phyloP scores from a whole-genome alignment of 2,797 vertebrate genomes.

The Morus bassanus region DNA sequence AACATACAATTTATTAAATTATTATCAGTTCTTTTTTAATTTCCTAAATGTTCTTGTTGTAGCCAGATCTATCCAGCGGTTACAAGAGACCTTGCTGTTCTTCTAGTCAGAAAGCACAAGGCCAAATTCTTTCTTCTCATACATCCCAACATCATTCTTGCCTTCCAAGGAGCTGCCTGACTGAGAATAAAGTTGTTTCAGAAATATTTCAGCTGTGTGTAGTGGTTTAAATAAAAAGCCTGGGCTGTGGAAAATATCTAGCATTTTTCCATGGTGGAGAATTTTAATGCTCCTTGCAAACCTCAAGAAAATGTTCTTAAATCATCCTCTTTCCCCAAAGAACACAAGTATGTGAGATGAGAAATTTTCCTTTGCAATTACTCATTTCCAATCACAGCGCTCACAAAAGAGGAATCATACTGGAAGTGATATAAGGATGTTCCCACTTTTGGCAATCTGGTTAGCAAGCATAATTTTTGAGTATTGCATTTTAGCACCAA shows the following conservation, averaged over 20 bases:
- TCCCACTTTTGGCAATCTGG: background rate
- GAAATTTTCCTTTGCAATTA: conserved; percentile 1
- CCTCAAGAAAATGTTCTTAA: conserved; percentile 37
- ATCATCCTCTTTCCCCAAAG: background rate
- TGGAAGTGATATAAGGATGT: background rate
- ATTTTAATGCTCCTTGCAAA: conserved; percentile 22
- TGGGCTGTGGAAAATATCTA: conserved; percentile 4
- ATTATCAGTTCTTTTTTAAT: background rate
- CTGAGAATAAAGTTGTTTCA: conserved; percentile 22
- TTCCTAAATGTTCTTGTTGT: background rate
- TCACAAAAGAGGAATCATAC: background rate
- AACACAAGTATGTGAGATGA: background rate
- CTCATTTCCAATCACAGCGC: background rate
- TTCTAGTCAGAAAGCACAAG: background rate
- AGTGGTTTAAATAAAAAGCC: conserved; percentile 21
- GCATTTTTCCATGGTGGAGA: conserved; percentile 23
- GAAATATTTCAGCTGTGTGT: conserved; percentile 24
- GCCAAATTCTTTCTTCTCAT: background rate
- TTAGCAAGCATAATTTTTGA: background rate
- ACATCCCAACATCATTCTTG: background rate
- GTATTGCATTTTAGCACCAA: background rate
- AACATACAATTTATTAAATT: background rate
- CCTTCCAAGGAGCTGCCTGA: conserved; percentile 18
- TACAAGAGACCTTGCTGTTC: background rate
- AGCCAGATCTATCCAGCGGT: background rate